A percentile compares a stretch with the other conserved stretches of the same genome.
Evolutionary conservation across 2,113 vertebrate species (phyloP).

Genomic region (Tychaedon coryphoeus): DNA sequence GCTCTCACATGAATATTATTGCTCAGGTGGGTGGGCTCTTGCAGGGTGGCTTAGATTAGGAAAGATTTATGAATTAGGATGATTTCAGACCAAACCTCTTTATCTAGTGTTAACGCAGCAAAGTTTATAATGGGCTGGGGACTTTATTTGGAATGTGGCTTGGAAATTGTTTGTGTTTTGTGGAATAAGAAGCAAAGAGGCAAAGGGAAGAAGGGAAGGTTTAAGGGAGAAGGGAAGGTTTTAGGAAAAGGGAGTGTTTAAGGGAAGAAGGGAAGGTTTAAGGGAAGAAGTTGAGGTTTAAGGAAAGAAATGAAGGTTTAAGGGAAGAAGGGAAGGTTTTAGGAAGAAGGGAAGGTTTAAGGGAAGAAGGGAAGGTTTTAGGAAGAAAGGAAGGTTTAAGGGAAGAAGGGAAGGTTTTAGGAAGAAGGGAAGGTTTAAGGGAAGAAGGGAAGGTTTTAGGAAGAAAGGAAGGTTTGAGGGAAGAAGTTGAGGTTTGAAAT

Average conservation of each 20-base stretch:
- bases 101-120: too few relatives aligned
- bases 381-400: too few relatives aligned
- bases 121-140: background rate
- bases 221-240: background rate
- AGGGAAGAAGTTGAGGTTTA: too few relatives aligned
- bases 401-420: too few relatives aligned
- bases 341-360: background rate
- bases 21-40: background rate
- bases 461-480: too few relatives aligned
- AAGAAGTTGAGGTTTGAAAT: too few relatives aligned
- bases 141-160: background rate
- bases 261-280: too few relatives aligned
- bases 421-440: too few relatives aligned
- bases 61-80: background rate
- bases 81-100: background rate
- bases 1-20: background rate
- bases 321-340: too few relatives aligned
- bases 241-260: background rate
- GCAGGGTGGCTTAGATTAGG: background rate
- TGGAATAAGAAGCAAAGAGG: background rate
- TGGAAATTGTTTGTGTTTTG: background rate
- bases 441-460: too few relatives aligned
- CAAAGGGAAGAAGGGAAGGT: background rate
- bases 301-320: background rate
- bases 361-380: too few relatives aligned